These are phyloP conservation scores for Drosophila falleni DNA, from an alignment of 2,888 invertebrate genomes.

Conservation along the genomic window DNA sequence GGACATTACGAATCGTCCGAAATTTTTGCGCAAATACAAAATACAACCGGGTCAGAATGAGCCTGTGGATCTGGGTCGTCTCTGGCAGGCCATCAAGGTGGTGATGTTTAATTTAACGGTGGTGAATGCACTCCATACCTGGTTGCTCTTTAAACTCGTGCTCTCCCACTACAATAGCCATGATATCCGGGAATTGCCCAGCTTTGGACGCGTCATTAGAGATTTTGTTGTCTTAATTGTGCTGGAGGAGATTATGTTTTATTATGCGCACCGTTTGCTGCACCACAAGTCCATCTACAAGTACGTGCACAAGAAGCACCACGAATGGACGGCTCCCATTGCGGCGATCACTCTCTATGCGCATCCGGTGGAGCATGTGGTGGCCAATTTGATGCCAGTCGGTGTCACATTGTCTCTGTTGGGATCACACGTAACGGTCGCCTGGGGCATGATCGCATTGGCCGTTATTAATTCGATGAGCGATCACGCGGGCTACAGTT, in stretches of 20 bases:
- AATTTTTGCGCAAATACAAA: conserved; percentile 90
- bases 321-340: conserved; percentile 94
- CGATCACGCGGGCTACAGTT: conserved; percentile 93
- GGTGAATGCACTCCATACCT: conserved; percentile 88
- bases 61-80: conserved; percentile 88
- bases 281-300: conserved; percentile 91
- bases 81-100: conserved; percentile 88
- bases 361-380: conserved; percentile 91
- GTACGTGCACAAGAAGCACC: conserved; percentile 93
- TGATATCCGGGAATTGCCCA: conserved; percentile 89
- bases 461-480: conserved; percentile 91
- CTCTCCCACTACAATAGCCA: conserved; percentile 75
- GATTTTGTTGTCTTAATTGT: conserved; percentile 90
- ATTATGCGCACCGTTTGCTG: conserved; percentile 92
- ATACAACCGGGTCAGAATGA: conserved; percentile 92
- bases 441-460: conserved; percentile 91
- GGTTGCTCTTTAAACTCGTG: conserved; percentile 59
- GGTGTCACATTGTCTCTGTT: conserved; percentile 89
- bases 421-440: conserved; percentile 90
- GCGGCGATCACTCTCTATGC: conserved; percentile 92
- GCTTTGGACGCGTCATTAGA: conserved; percentile 89
- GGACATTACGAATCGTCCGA: conserved; percentile 90
- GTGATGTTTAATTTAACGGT: conserved; percentile 90
- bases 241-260: conserved; percentile 92
- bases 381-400: conserved; percentile 91